Conservation (phyloP, 1,140 invertebrate species). For the Procambarus clarkii region DNA sequence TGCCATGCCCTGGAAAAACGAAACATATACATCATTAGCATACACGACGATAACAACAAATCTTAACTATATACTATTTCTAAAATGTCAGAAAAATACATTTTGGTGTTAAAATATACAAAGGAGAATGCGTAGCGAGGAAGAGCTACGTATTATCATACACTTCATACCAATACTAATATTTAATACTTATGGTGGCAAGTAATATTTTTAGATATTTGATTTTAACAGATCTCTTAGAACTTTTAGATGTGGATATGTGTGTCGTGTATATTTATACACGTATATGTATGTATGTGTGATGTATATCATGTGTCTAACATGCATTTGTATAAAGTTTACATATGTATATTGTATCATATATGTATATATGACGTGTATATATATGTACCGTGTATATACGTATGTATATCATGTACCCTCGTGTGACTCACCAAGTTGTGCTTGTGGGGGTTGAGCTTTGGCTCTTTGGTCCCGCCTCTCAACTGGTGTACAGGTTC, state of each 20-base stretch:
- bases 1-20: background rate
- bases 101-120: background rate
- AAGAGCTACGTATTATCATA: background rate
- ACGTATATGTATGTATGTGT: background rate
- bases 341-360: too few species aligned
- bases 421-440: background rate
- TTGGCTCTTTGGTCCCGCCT: background rate
- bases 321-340: background rate
- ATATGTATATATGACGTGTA: too few species aligned
- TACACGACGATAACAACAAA: background rate
- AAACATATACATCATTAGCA: background rate
- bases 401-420: too few species aligned
- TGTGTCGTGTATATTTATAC: too few species aligned
- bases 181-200: too few species aligned
- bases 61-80: background rate
- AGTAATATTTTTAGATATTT: background rate
- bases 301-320: background rate
- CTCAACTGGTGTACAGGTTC: background rate
- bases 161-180: too few species aligned
- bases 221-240: too few species aligned
- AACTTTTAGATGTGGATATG: too few species aligned
- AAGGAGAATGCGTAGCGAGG: background rate
- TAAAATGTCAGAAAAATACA: background rate
- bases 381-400: too few species aligned
- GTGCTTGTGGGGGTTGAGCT: background rate